These are phyloP conservation scores for Meganola albula DNA, from an alignment of 2,888 invertebrate species.

Conservation along the genomic window DNA sequence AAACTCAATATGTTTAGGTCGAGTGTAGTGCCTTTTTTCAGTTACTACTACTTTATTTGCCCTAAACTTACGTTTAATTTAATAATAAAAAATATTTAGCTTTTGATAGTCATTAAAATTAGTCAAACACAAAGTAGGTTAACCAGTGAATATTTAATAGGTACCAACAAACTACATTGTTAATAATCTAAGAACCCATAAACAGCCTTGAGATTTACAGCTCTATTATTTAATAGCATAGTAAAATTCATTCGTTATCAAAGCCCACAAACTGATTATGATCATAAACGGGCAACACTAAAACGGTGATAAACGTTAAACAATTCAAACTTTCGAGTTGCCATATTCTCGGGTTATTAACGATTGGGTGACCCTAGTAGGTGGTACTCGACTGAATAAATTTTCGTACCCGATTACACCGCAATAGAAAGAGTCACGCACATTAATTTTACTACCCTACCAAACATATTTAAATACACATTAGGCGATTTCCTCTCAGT, in stretches of 20 bases:
- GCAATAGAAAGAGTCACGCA: constrained; percentile 40
- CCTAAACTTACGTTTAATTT: no score
- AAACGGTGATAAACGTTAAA: constrained; percentile 41
- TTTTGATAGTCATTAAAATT: no score
- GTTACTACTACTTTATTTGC: no score
- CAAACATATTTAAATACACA: constrained; percentile 59
- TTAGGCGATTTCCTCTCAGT: constrained; percentile 50
- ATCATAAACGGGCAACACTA: constrained; percentile 33
- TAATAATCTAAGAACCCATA: no score
- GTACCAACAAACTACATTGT: no score
- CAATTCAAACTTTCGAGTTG: constrained; percentile 56
- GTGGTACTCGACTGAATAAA: constrained; percentile 42
- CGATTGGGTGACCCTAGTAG: constrained; percentile 29
- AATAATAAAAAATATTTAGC: no score
- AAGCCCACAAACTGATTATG: constrained; percentile 19
- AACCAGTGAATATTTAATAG: no score
- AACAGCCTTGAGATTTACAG: background rate
- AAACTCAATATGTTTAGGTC: no score
- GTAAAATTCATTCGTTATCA: background rate
- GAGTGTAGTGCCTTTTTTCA: no score
- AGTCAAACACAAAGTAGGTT: no score
- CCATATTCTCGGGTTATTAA: constrained; percentile 61
- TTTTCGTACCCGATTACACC: constrained; percentile 53
- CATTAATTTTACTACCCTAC: constrained; percentile 32
- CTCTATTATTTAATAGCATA: no score